Base-by-base conservation (phyloP, 2,797 vertebrate species). In the Clarias laeviceps region DNA sequence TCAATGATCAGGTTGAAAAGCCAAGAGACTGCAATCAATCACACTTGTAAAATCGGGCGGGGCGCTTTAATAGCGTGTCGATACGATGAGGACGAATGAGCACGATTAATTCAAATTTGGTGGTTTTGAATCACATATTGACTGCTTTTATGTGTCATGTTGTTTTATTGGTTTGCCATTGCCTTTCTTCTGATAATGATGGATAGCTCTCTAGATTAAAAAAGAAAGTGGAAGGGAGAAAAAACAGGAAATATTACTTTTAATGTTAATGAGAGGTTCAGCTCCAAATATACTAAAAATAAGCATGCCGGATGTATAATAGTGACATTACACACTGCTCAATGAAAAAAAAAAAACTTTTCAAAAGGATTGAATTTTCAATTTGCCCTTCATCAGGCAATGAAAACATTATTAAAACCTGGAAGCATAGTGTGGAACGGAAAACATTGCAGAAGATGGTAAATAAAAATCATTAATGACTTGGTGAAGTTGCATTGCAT, bases 1-100 rank as follows among this genome's bases (percentile, higher is more conserved):
- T 50, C 80, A 76, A 57, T 69, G 80, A 61, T 86, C 24, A 57
- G 45, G 84, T 77, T 77, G 54, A 86, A 73, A 77, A 81, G 84
- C 80, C 84, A 82, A 68, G 54, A 82, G 80, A 77, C 62, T 72
- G 80, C 80, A 65, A 86, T 86, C 84, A 86, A 86, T 86, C 80
- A 68, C 84, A 74, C 62, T 32, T 4, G 70, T 15, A 77, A 68
- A 59, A 76, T 68, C 56, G n/a, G 65, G 62, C 27, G 84, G 37
- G 61, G 11, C n/a, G 73, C 15, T 68, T 85, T 80, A 64, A 76
- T 50, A 82, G 68, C 0, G 32, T 32, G 80, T 86, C 62, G 40
- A 69, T 82, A 76, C 34, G 12, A 64, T 72, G 32, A 68, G 61
- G 62, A 82, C 76, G 61, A 59, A 69, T 45, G 18, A 76, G n/a